Evolutionary conservation across 2,888 invertebrate genomes (phyloP).

Genomic region (Macropis europaea): DNA sequence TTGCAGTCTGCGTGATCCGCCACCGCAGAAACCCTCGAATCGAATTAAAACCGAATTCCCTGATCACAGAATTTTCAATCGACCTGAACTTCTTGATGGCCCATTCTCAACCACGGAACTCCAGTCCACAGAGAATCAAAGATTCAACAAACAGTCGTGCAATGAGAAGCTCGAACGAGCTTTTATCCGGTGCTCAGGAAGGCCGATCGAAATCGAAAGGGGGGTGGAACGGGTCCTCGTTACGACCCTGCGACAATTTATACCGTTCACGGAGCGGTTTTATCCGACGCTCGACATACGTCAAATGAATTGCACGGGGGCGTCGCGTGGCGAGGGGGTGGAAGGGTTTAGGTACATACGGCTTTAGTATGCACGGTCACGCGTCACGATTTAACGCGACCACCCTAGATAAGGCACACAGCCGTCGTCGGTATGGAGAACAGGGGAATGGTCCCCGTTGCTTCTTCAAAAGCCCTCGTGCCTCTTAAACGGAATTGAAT

Average conservation of each 20-base stretch:
- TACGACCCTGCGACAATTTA: constrained; percentile 32
- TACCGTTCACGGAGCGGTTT: constrained; percentile 27
- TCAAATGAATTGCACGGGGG: constrained; percentile 59
- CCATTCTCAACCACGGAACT: too few relatives aligned
- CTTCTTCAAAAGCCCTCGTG: constrained; percentile 53
- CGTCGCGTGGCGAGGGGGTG: constrained; percentile 2
- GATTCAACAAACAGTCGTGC: too few relatives aligned
- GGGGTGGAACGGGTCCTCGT: constrained; percentile 18
- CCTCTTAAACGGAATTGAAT: constrained; percentile 59
- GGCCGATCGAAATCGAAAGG: not conserved
- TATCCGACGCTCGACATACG: constrained; percentile 54
- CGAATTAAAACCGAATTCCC: too few relatives aligned
- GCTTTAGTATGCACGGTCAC: constrained; percentile 75
- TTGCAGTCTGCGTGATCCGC: too few relatives aligned
- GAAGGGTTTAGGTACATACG: constrained; percentile 37
- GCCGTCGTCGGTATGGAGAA: constrained; percentile 54
- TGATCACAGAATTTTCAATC: too few relatives aligned
- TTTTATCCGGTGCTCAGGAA: too few relatives aligned
- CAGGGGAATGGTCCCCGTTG: constrained; percentile 34
- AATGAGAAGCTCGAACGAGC: too few relatives aligned
- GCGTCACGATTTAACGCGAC: constrained; percentile 75
- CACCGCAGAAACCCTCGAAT: too few relatives aligned
- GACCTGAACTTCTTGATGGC: too few relatives aligned
- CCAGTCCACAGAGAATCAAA: too few relatives aligned
- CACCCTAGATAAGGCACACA: constrained; percentile 75